Conservation (phyloP, 2,888 invertebrate species). For the Amitus sp. region DNA sequence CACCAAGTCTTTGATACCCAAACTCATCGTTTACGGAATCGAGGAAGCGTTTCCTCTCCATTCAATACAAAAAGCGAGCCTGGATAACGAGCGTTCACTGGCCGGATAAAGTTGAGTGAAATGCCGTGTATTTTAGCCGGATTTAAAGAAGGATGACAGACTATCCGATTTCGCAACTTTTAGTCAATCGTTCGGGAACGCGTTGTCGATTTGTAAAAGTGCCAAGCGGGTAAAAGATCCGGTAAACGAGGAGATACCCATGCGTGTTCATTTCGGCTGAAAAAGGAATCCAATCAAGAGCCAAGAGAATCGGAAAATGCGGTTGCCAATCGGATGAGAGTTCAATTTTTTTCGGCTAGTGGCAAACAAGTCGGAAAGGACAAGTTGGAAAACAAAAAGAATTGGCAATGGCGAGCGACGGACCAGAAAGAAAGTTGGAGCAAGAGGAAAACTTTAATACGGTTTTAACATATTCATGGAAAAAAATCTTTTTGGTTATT, state of each 20-base stretch:
- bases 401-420: not conserved
- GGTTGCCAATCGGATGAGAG: constrained; percentile 49
- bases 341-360: constrained; percentile 50
- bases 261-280: constrained; percentile 9
- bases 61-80: no score
- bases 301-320: constrained; percentile 37
- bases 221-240: not conserved
- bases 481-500: constrained; percentile 1
- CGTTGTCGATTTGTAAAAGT: no score
- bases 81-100: no score
- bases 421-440: constrained; percentile 2
- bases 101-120: no score
- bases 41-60: no score
- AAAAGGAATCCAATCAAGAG: constrained; percentile 53
- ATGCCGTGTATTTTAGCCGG: no score
- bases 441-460: constrained; percentile 3
- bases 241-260: constrained; percentile 2
- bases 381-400: constrained; percentile 11
- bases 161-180: no score
- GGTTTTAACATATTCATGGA: constrained; percentile 12
- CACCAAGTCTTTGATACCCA: no score
- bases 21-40: not conserved
- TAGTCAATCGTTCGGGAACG: no score
- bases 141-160: no score
- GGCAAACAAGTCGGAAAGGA: constrained; percentile 9